Evolutionary conservation across 2,113 vertebrate genomes (phyloP).

Genomic region (Psophia crepitans): DNA sequence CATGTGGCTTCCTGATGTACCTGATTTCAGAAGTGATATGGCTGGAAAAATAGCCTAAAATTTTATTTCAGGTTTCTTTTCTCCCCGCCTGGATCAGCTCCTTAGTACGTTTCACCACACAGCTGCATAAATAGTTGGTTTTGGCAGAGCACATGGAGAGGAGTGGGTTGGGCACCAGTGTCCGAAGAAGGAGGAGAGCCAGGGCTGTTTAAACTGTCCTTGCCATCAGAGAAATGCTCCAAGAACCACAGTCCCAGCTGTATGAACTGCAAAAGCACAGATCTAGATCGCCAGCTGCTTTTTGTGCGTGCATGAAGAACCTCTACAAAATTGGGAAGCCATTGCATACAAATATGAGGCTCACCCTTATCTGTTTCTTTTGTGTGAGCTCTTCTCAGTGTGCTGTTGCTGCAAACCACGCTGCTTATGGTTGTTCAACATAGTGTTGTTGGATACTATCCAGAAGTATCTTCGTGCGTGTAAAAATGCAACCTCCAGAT

Average conservation of each 20-base stretch:
- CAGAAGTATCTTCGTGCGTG: background rate
- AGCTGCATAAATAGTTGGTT: slow-evolving; percentile 36
- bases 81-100: background rate
- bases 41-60: background rate
- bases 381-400: background rate
- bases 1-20: background rate
- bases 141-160: background rate
- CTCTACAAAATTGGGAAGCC: background rate
- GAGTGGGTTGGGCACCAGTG: background rate
- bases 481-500: background rate
- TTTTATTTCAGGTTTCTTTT: background rate
- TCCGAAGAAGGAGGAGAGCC: background rate
- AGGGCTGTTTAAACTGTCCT: background rate
- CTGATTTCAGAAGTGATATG: background rate
- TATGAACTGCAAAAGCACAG: background rate
- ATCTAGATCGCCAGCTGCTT: background rate
- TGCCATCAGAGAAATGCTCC: background rate
- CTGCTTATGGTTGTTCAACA: background rate
- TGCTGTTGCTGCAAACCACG: background rate
- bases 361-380: background rate
- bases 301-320: background rate
- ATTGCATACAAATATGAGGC: background rate
- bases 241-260: background rate
- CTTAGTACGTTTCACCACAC: background rate
- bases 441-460: background rate